phyloP scores from a whole-genome alignment of 2,797 vertebrate species.

The Myoxocephalus aenaeus region DNA sequence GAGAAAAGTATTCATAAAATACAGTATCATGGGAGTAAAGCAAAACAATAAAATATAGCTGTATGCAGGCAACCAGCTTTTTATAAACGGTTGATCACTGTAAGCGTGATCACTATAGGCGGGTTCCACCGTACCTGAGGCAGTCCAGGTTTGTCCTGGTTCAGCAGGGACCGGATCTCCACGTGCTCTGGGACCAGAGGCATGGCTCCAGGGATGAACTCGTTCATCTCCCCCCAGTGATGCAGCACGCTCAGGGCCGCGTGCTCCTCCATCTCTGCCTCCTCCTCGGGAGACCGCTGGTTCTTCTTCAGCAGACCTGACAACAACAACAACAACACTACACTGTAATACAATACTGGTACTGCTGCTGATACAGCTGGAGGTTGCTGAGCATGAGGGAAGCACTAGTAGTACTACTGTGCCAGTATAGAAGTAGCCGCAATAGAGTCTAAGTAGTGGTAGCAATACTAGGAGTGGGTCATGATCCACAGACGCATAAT shows the following conservation, averaged over 20 bases:
- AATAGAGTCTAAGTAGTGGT: not conserved
- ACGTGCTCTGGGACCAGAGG: constrained; percentile 92
- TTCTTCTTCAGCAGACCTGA: constrained; percentile 83
- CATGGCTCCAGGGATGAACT: constrained; percentile 83
- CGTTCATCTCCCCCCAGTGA: constrained; percentile 92
- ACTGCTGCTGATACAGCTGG: not conserved
- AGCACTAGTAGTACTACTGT: not conserved
- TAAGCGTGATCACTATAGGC: no score
- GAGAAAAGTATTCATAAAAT: no score
- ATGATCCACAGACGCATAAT: not conserved
- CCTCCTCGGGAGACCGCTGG: constrained; percentile 76
- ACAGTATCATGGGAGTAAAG: no score
- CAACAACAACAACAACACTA: constrained; percentile 20
- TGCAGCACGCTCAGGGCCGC: constrained; percentile 89
- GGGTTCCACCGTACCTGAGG: constrained; percentile 84
- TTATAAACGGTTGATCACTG: not conserved
- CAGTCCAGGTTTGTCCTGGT: constrained; percentile 86
- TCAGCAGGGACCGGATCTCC: constrained; percentile 89
- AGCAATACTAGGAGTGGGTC: not conserved
- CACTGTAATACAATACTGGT: not conserved
- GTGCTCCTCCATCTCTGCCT: constrained; percentile 86
- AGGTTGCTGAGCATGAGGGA: not conserved
- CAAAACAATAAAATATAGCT: no score
- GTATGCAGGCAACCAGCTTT: no score
- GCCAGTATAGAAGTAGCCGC: not conserved